Conservation (phyloP, 2,797 vertebrate species). For the Heliangelus exortis region DNA sequence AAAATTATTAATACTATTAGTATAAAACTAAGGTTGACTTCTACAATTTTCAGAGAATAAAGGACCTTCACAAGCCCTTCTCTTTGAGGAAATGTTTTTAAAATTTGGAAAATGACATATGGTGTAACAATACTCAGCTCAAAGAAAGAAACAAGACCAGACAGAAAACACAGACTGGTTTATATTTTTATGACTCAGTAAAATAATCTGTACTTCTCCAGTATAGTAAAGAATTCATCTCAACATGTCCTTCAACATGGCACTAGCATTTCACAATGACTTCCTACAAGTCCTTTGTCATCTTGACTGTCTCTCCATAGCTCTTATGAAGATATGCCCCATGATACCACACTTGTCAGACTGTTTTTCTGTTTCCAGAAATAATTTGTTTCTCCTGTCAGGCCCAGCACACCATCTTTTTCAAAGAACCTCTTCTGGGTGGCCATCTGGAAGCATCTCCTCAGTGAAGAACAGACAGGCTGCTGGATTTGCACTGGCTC, state of each 20-base stretch:
- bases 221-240: neutral
- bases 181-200: neutral
- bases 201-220: neutral
- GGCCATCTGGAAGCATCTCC: neutral
- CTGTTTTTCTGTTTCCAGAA: slow-evolving; percentile 25
- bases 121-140: slow-evolving; percentile 12
- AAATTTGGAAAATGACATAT: slow-evolving; percentile 3
- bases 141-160: slow-evolving; percentile 25
- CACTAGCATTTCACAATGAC: neutral
- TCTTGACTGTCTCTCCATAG: neutral
- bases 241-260: neutral
- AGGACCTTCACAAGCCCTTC: neutral
- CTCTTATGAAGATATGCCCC: neutral
- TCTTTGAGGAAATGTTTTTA: neutral
- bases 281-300: neutral
- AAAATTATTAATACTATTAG: neutral
- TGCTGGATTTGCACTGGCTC: neutral
- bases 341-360: neutral
- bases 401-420: neutral
- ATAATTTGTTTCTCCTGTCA: slow-evolving; percentile 25
- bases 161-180: slow-evolving; percentile 22
- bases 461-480: neutral
- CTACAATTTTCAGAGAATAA: neutral
- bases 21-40: neutral
- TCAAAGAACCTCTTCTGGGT: neutral